Evolutionary conservation across 2,113 vertebrate species (phyloP), one percentile per base, ranked within the genome.

Genomic region (Dicaeum eximium): DNA sequence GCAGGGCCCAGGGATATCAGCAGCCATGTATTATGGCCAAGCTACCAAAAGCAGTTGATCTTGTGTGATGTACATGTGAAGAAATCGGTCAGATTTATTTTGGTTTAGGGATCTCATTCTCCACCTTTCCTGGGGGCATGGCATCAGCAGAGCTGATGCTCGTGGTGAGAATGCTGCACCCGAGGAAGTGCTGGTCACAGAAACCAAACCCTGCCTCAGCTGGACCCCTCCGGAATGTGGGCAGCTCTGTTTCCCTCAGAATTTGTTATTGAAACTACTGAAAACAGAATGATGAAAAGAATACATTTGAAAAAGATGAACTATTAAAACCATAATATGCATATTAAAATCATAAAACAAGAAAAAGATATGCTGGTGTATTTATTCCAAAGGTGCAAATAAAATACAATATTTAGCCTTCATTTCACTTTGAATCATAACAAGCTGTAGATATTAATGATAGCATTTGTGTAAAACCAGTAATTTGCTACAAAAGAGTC

Each of bases 381-480:
- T 90, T 88, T 93, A 44, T 69, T 72, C 33, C 2, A 1, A 70
- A 37, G 16, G 8, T 62, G 28, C 71, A 82, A 57, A 86, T 78
- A 86, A 80, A 88, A 81, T 45, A 66, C 48, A 66, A 48, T 83
- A 75, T 51, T 31, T 42, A 66, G 51, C 86, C 73, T 94, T 71
- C 66, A 71, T 82, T 92, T 96, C 72, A 38, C 54, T 90, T 19
- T 81, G 81, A 94, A 75, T 48, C 66, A 65, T 96, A 91, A 88
- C 66, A 88, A 94, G 57, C 79, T 20, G 45, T 96, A 92, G 91
- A 77, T 40, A 56, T 92, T 95, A 97, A 96, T 74, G 86, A 94
- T 81, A 80, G 66, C 85, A 90, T 97, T 97, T 95, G 94, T 84
- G 91, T 81, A 73, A 92, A 92, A 97, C 85, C n/a, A 87, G 90